phyloP scores from a whole-genome alignment of 2,888 invertebrate species.

The Helicoverpa assulta region DNA sequence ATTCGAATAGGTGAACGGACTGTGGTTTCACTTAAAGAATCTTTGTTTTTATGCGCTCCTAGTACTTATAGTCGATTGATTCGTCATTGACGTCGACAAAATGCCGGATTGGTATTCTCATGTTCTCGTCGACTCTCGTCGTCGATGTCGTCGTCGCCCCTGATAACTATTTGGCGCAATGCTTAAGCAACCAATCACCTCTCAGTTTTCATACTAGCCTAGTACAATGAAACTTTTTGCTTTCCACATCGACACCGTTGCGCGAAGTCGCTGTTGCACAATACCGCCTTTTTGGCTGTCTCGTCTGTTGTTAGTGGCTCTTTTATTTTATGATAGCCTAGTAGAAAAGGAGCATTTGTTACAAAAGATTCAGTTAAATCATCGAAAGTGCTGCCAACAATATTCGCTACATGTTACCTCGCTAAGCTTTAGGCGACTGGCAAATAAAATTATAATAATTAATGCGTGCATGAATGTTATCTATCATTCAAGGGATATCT shows the following conservation, averaged over 20 bases:
- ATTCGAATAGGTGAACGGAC: not conserved
- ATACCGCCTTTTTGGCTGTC: slow-evolving; percentile 32
- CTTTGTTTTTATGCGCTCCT: slow-evolving; percentile 52
- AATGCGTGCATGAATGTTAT: not conserved
- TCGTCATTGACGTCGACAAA: slow-evolving; percentile 58
- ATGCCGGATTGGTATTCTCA: slow-evolving; percentile 35
- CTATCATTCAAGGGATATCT: no score
- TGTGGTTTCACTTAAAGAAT: not conserved
- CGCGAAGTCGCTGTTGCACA: slow-evolving; percentile 44
- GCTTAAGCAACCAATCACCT: slow-evolving; percentile 11
- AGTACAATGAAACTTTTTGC: slow-evolving; percentile 60
- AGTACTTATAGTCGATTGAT: slow-evolving; percentile 49
- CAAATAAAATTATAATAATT: not conserved
- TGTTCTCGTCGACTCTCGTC: not conserved
- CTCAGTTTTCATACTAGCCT: slow-evolving; percentile 27
- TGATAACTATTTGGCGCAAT: slow-evolving; percentile 8
- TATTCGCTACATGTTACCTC: slow-evolving; percentile 36
- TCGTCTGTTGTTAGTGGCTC: slow-evolving; percentile 14
- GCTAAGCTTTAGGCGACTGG: slow-evolving; percentile 25
- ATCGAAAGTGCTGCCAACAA: slow-evolving; percentile 26
- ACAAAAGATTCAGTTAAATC: slow-evolving; percentile 54
- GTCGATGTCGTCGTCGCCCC: slow-evolving; percentile 6
- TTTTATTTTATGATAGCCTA: slow-evolving; percentile 53
- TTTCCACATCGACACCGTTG: slow-evolving; percentile 52
- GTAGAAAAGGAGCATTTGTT: slow-evolving; percentile 59